Evolutionary conservation across 2,888 invertebrate species (phyloP).

Genomic region (Meiosimyza platycephala): DNA sequence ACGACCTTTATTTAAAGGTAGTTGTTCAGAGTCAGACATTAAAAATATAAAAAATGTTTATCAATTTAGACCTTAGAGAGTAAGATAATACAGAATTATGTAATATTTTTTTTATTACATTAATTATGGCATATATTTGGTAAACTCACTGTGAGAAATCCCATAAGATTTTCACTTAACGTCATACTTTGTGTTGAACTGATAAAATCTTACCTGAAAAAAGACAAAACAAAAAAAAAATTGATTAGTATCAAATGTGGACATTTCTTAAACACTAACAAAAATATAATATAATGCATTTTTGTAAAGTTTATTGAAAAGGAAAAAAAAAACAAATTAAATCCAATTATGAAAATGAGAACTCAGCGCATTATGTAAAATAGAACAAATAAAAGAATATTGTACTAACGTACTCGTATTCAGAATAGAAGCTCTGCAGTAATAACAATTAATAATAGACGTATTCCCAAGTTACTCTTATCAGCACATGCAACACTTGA

Average conservation of each 20-base stretch:
- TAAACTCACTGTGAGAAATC: no score
- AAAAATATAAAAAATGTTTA: no score
- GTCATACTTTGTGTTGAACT: neutral
- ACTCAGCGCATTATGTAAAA: constrained; percentile 1
- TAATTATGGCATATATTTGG: no score
- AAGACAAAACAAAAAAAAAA: neutral
- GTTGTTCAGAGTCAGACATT: no score
- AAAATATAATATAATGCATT: neutral
- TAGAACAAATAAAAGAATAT: neutral
- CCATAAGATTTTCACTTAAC: neutral
- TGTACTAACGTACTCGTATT: neutral
- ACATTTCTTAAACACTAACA: no score
- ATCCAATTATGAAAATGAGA: constrained; percentile 17
- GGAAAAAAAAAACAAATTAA: neutral
- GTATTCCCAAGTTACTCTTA: constrained; percentile 23
- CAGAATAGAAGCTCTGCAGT: constrained; percentile 11
- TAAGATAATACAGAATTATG: no score
- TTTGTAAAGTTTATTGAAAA: neutral
- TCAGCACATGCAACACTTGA: constrained; percentile 24
- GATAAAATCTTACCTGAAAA: constrained; percentile 2
- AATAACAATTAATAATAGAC: constrained; percentile 33
- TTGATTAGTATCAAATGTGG: neutral
- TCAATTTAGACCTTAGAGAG: no score
- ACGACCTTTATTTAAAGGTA: no score
- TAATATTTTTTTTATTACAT: no score